Conservation (phyloP, 2,113 vertebrate genomes). For the Scopus umbretta region DNA sequence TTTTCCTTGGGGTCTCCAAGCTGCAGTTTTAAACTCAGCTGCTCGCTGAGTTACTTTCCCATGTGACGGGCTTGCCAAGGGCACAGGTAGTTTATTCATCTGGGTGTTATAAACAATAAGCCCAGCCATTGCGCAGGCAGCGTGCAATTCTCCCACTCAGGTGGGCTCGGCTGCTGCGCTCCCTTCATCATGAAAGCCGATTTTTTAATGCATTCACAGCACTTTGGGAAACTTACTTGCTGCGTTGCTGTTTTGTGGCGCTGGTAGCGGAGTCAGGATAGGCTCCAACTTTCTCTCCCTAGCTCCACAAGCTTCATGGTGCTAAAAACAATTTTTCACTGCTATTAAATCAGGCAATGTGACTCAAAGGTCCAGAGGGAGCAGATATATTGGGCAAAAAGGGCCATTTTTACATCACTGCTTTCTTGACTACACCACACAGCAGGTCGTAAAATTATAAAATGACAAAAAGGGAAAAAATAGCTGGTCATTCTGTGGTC, state of each 20-base stretch:
- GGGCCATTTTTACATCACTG: background rate
- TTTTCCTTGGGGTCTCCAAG: background rate
- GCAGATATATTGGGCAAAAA: background rate
- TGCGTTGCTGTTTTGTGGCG: background rate
- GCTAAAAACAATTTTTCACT: background rate
- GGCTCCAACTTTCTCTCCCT: background rate
- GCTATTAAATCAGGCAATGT: background rate
- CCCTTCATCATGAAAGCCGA: background rate
- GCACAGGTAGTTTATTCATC: background rate
- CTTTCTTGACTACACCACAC: background rate
- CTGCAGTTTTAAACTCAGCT: background rate
- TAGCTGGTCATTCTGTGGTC: background rate
- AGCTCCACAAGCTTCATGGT: background rate
- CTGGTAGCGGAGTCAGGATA: background rate
- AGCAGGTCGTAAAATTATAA: conserved; percentile 4
- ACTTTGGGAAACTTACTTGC: background rate
- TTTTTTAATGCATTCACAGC: background rate
- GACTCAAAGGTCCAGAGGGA: background rate
- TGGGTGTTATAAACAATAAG: background rate
- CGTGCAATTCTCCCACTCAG: background rate
- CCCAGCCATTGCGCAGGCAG: background rate
- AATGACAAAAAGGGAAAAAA: conserved; percentile 27
- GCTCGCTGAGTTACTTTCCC: background rate
- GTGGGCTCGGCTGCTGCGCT: background rate
- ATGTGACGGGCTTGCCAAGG: background rate